A percentile compares a stretch with the other conserved stretches of the same genome.
These are phyloP conservation scores for Portevinia maculata DNA, from an alignment of 2,888 invertebrate species.

Conservation along the genomic window DNA sequence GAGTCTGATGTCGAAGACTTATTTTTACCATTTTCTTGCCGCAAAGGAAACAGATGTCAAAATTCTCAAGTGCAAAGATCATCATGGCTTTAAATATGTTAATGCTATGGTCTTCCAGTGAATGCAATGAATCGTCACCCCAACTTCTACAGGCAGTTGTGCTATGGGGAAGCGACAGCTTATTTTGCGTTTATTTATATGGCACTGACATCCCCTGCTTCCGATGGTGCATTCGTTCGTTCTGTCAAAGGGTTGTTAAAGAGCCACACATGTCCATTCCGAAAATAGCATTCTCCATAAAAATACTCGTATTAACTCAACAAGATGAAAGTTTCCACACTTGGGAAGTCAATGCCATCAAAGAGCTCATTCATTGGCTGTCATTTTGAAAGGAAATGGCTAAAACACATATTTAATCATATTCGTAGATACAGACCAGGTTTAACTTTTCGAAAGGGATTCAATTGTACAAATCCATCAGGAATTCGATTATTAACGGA, in stretches of 20 bases:
- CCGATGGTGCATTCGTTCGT: constrained; percentile 41
- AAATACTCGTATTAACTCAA: constrained; percentile 56
- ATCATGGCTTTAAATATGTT: constrained; percentile 34
- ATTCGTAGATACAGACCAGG: constrained; percentile 15
- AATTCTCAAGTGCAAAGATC: constrained; percentile 66
- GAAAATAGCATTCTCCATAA: constrained; percentile 65
- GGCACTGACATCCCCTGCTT: constrained; percentile 44
- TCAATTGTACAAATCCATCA: constrained; percentile 46
- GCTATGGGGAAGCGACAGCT: constrained; percentile 36
- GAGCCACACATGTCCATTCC: constrained; percentile 71
- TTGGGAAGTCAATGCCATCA: constrained; percentile 67
- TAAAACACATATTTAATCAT: constrained; percentile 50
- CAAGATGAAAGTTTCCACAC: constrained; percentile 61
- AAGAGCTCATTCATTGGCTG: constrained; percentile 65
- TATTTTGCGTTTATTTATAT: constrained; percentile 54
- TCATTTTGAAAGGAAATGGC: constrained; percentile 51
- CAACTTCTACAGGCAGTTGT: constrained; percentile 27
- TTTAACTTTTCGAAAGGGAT: constrained; percentile 54
- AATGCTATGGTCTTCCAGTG: constrained; percentile 43
- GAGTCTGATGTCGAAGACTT: constrained; percentile 22
- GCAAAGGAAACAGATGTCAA: constrained; percentile 68
- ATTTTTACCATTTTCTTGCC: constrained; percentile 34
- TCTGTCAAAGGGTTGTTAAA: constrained; percentile 64
- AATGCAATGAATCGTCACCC: constrained; percentile 50
- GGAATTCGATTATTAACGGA: constrained; percentile 52